Base-by-base conservation (phyloP, 2,888 invertebrate genomes). In the Bhutanitis thaidina region DNA sequence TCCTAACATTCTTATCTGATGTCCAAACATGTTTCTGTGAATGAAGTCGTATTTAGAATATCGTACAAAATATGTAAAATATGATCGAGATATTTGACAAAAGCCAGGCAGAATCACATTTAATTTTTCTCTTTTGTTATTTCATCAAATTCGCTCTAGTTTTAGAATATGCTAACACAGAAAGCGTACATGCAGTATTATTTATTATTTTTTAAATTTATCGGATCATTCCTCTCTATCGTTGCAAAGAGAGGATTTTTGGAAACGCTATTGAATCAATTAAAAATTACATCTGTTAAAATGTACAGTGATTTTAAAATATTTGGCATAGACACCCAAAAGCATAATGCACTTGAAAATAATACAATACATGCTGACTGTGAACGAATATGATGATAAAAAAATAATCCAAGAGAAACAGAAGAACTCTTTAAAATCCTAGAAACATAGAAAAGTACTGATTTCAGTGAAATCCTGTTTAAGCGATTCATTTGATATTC, bases 1-100 rank as follows among this genome's bases (percentile, higher is more conserved):
- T 61, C 93, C 93, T 74, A 93, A 83, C 80, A 92, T 92, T 59
- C 92, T 91, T 71, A 92, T 92, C 74, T 92, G 91, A 57, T 91
- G 91, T 55, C 92, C 90, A 69, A 92, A 91, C 83, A 92, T 92
- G 67, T 92, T 90, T 74, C 91, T 91, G 86, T 16, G 45, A 29
- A 45, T 14, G 9, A 46, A 37, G 27, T 25, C 8, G 16, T 25
- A 7, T 29, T 13, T 29, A 15, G 9, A 35, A 30, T 15, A 53
- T 57, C 51, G 46, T 14, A 41, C 37, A 41, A 25, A 20, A 41
- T 27, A 32, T 29, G 32, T 7, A 40, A 35, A 27, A 30, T 14
- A 62, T 61, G 59, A 59, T 62, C 56, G 60, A 62, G 59, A 58
- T 50, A 49, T 37, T 67, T 13, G 58, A 70, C 63, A 73, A 69